Evolutionary conservation across 1,140 invertebrate species (phyloP), one percentile per base, ranked within the genome.

Genomic region (Zaprionus tsacasi): DNA sequence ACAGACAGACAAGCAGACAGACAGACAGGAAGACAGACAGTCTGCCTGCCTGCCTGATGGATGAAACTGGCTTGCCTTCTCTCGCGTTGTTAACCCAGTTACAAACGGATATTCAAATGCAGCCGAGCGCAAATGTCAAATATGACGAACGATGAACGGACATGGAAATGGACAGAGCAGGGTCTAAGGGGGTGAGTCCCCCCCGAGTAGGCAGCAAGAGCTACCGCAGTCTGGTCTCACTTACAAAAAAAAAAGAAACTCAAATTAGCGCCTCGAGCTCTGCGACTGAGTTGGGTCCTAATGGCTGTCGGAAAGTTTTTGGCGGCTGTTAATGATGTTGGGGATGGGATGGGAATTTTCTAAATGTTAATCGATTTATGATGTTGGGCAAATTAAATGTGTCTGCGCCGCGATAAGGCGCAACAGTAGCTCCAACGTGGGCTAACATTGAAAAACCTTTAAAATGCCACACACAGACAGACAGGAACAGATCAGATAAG

Each of bases 301-400:
- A 88, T 88, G 86, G 86, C 81, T 78, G 83, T 86, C 75, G 77
- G 81, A 89, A 89, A 90, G 73, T 88, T 81, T 88, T 81, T 80
- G 33, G 85, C 30, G 50, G 67, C 81, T 72, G 85, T 89, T 88
- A 88, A 88, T 89, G 83, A 88, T 89, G 70, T 80, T 69, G 69
- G 68, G 45, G 45, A 58, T 43, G 45, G 21, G 12, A 2, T 57
- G 67, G 40, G 65, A 45, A 50, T 57, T 60, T 66, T 66, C 17
- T n/a, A 74, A 72, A 70, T 80, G 81, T 81, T 88, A 89, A 88
- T 88, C 85, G 85, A 88, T 88, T 88, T 88, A 88, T 88, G 85
- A 89, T 88, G 85, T 88, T 78, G 72, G 50, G 52, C 55, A 61
- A 88, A 89, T 79, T 69, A 86, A 85, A 86, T 75, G 76, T 67